Evolutionary conservation across 1,140 invertebrate species (phyloP).

Genomic region (Dinothrombium tinctorium): DNA sequence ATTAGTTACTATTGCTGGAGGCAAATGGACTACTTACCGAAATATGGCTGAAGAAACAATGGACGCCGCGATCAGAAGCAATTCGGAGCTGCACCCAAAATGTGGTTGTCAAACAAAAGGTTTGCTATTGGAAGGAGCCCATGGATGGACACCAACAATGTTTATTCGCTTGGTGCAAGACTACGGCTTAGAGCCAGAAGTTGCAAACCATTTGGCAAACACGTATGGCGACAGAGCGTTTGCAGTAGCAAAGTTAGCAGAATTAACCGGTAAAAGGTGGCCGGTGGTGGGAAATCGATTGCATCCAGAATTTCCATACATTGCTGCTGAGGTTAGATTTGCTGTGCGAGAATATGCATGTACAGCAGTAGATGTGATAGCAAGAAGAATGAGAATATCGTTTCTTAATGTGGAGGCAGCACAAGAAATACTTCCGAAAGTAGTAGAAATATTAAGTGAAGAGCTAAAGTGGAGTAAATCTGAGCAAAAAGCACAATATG

Average conservation of each 20-base stretch:
- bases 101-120: conserved; percentile 56
- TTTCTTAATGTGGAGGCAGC: conserved; percentile 88
- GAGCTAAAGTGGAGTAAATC: conserved; percentile 75
- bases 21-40: conserved; percentile 97
- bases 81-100: conserved; percentile 31
- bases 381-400: conserved; percentile 64
- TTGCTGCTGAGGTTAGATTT: conserved; percentile 88
- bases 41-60: conserved; percentile 92
- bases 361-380: conserved; percentile 87
- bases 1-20: conserved; percentile 86
- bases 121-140: conserved; percentile 75
- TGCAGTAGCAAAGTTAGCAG: conserved; percentile 82
- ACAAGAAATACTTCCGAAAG: conserved; percentile 69
- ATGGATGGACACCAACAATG: conserved; percentile 89
- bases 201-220: conserved; percentile 80
- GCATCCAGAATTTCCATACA: conserved; percentile 93
- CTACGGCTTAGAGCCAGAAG: conserved; percentile 35
- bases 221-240: conserved; percentile 96
- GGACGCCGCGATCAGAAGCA: conserved; percentile 51
- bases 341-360: conserved; percentile 86
- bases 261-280: conserved; percentile 86
- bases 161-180: conserved; percentile 85
- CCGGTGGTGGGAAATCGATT: conserved; percentile 78
- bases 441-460: conserved; percentile 87
- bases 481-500: conserved; percentile 52